Base-by-base conservation (phyloP, 2,888 invertebrate species). In the Syrista parreyssii region DNA sequence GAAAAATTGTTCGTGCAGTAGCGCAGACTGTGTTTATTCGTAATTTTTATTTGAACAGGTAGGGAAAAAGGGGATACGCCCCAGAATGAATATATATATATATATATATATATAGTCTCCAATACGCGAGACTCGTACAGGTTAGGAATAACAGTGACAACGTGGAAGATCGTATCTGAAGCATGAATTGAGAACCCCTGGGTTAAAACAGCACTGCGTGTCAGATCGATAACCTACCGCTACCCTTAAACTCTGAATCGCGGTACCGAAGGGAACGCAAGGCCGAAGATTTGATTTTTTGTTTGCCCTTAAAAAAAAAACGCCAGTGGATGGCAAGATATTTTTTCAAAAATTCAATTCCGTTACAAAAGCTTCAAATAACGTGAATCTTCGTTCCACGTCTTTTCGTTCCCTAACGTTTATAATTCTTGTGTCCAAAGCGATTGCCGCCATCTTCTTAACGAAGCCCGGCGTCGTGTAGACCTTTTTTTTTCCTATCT, bases 221-320 rank as follows among this genome's bases (percentile, higher is more conserved):
- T 79, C 88, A 88, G 87, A 89, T 89, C 89, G 88, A 89, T 89
- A 88, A 86, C 83, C 84, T 82, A 84, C 84, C 76, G 77, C 85
- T 85, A 87, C 86, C 88, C 87, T 87, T 87, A 88, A 87, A 88
- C 87, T 84, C 84, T 84, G 84, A 87, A 88, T 87, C 83, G 85
- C 84, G 84, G 71, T 83, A 83, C 86, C 83, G 82, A 85, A 82
- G 82, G 83, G 82, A 85, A 77, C 73, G 68, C 34, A 68, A 68
- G 77, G 73, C 78, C 79, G 23, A 55, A 55, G 55, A 55, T 9
- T 34, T 9, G 55, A 23, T 15, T 2, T 55, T 55, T 55, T 55
- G 23, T 9, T 1, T 35, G 6, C 36, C 36, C 12, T 36, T 36
- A 36, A 36, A n/a, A n/a, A n/a, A n/a, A n/a, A n/a, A 55, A 23